phyloP scores from a whole-genome alignment of 2,797 vertebrate genomes.

The Coregonus sp. region DNA sequence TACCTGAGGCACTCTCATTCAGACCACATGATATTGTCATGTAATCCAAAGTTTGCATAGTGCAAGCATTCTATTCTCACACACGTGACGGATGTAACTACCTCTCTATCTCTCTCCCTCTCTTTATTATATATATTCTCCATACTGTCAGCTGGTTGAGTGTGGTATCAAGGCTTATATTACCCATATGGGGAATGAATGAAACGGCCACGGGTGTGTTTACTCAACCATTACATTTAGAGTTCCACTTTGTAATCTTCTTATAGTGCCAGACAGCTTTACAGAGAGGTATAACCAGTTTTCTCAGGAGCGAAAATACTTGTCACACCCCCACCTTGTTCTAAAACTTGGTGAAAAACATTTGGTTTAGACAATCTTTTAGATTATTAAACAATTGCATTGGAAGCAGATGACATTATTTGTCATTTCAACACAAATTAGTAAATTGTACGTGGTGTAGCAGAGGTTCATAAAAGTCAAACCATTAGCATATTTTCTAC shows the following conservation, averaged over 20 bases:
- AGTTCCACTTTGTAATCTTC: not conserved
- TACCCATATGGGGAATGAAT: not conserved
- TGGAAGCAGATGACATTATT: not conserved
- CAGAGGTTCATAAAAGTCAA: not conserved
- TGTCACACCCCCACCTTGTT: not conserved
- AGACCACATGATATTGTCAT: not conserved
- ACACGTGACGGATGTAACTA: too few relatives aligned
- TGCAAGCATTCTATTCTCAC: not conserved
- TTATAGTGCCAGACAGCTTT: not conserved
- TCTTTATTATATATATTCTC: not conserved
- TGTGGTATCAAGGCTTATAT: not conserved
- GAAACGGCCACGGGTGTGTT: not conserved
- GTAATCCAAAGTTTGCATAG: not conserved
- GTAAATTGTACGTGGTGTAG: not conserved
- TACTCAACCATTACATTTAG: not conserved
- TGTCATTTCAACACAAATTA: not conserved
- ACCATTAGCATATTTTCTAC: not conserved
- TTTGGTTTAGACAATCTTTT: not conserved
- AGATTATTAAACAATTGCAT: not conserved
- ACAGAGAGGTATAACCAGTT: not conserved
- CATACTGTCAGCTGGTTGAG: not conserved
- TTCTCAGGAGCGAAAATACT: not conserved
- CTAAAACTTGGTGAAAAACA: not conserved
- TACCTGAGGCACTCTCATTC: not conserved
- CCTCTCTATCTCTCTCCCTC: not conserved